These are phyloP conservation scores for Melanotaenia maccullochi DNA, from an alignment of 2,797 vertebrate species.

Conservation along the genomic window DNA sequence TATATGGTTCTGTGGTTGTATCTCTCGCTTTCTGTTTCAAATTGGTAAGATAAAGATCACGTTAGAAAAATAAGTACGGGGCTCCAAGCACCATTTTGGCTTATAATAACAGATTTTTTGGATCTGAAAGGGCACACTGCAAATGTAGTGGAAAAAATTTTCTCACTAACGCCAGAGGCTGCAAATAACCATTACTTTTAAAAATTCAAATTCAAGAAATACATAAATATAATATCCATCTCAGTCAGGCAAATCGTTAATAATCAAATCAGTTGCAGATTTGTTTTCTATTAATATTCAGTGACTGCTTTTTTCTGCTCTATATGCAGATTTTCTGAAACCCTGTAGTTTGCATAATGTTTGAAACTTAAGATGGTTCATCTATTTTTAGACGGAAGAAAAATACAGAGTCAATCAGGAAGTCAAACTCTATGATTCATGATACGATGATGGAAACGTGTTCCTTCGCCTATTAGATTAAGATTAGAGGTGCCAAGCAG, in stretches of 20 bases:
- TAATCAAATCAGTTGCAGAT: background rate
- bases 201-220: background rate
- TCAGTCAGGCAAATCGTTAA: background rate
- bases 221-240: background rate
- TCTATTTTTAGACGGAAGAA: slow-evolving; percentile 20
- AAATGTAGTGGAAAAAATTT: slow-evolving; percentile 5
- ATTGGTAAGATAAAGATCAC: slow-evolving; percentile 59
- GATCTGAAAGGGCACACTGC: slow-evolving; percentile 25
- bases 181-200: background rate
- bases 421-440: slow-evolving; percentile 34
- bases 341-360: background rate
- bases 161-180: background rate
- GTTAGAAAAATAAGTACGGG: slow-evolving; percentile 33
- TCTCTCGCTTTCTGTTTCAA: slow-evolving; percentile 50
- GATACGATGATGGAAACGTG: background rate
- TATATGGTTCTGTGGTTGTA: slow-evolving; percentile 64
- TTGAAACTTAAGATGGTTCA: background rate
- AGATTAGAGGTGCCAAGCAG: background rate
- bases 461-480: background rate
- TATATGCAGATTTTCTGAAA: background rate
- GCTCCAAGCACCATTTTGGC: slow-evolving; percentile 18
- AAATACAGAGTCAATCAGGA: background rate
- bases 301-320: background rate
- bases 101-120: slow-evolving; percentile 7
- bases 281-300: background rate